Base-by-base conservation (phyloP, 2,113 vertebrate species). In the Gobiocypris rarus region DNA sequence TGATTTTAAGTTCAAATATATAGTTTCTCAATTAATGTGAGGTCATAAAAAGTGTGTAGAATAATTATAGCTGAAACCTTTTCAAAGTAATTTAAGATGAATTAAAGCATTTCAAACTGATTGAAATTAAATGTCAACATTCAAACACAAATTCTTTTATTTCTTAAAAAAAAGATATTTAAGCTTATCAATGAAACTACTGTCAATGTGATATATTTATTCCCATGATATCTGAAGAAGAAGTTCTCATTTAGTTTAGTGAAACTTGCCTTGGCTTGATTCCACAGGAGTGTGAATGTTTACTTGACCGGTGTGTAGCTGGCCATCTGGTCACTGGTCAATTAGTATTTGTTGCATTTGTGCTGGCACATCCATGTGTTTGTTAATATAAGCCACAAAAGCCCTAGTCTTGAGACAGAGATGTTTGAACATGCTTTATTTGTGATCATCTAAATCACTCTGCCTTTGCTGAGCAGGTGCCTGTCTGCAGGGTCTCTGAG, bases 251-350 rank as follows among this genome's bases (percentile, higher is more conserved):
- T 69, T 41, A 10, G 17, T n/a, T 69, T 69, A 5, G 4, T n/a
- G 65, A 41, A 69, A 69, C 65, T 19, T 69, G n/a, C 7, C 19
- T 52, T 75, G 48, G 73, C 24, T 75, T 75, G 43, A 50, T 50
- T 48, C 24, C 70, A 50, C 70, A 26, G 3, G 70, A 74, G 41
- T 6, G 22, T 48, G 70, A 31, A 0, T 75, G 73, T 52, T 75
- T 75, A 41, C 54, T 56, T 78, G 75, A 59, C 75, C 54, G 10
- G 43, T 83, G 56, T 79, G 43, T n/a, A 69, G 38, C 74, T 19
- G 71, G 87, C 84, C 69, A 88, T 87, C 87, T 89, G 88, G 82
- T 88, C 34, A 84, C 81, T 58, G 50, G 74, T 83, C 90, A 91
- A 74, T 83, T 86, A 50, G 63, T 43, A 79, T 56, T 81, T 84